Conservation (phyloP, 1,140 invertebrate genomes). For the Palaemon carinicauda region DNA sequence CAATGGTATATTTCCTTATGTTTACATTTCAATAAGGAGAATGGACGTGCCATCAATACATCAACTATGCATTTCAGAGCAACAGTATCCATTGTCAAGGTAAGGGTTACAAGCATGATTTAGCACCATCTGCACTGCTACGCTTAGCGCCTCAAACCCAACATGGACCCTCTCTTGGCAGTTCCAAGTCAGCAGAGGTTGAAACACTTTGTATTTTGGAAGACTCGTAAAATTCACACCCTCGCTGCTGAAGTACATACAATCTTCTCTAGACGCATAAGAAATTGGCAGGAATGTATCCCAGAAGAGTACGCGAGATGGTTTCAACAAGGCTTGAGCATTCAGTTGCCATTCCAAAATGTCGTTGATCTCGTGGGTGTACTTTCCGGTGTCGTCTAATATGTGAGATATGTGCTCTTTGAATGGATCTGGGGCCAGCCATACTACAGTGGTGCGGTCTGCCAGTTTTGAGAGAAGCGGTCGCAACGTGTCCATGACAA, state of each 20-base stretch:
- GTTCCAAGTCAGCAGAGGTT: not conserved
- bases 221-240: not conserved
- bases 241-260: not conserved
- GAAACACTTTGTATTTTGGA: not conserved
- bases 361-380: constrained; percentile 5
- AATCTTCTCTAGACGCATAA: not conserved
- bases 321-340: constrained; percentile 3
- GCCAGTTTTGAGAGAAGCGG: not conserved
- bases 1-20: no score
- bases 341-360: constrained; percentile 31
- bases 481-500: not conserved
- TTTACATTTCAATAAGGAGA: no score
- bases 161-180: constrained; percentile 28
- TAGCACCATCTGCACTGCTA: constrained; percentile 42
- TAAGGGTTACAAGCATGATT: constrained; percentile 36
- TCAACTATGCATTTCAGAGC: not conserved
- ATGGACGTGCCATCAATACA: no score
- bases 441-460: constrained; percentile 20
- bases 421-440: constrained; percentile 36
- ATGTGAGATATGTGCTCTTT: constrained; percentile 27
- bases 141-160: constrained; percentile 15
- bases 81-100: constrained; percentile 19
- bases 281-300: constrained; percentile 40
- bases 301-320: constrained; percentile 20
- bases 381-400: not conserved